Evolutionary conservation across 2,888 invertebrate genomes (phyloP).

Genomic region (Melinopterus prodromus): DNA sequence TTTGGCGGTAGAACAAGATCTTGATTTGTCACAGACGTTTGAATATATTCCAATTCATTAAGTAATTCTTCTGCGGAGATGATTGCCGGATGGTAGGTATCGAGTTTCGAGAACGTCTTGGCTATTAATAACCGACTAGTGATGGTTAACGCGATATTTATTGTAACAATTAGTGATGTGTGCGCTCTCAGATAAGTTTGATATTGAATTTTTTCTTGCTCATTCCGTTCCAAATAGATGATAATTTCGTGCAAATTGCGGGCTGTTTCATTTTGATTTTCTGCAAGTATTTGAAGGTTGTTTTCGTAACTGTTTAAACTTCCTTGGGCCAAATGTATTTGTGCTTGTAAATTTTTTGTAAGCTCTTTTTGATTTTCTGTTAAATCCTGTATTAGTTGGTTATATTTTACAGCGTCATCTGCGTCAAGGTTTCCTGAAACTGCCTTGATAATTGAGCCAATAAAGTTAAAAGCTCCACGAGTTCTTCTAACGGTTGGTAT

Average conservation of each 20-base stretch:
- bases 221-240: background rate
- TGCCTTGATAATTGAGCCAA: slow-evolving; percentile 23
- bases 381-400: slow-evolving; percentile 7
- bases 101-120: slow-evolving; percentile 10
- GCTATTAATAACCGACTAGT: slow-evolving; percentile 12
- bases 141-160: background rate
- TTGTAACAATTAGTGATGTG: too few relatives aligned
- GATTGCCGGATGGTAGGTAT: slow-evolving; percentile 15
- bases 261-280: slow-evolving; percentile 23
- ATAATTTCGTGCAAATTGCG: background rate
- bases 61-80: slow-evolving; percentile 15
- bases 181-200: too few relatives aligned
- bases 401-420: slow-evolving; percentile 11
- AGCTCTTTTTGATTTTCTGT: slow-evolving; percentile 9
- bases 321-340: too few relatives aligned
- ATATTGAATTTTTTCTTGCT: background rate
- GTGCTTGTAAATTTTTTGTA: too few relatives aligned
- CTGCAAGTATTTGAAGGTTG: too few relatives aligned
- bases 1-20: background rate
- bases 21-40: slow-evolving; percentile 11
- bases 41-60: background rate
- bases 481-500: slow-evolving; percentile 11
- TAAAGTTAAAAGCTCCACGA: slow-evolving; percentile 24
- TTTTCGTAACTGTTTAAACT: too few relatives aligned
- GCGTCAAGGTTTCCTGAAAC: slow-evolving; percentile 23